These are phyloP conservation scores for Megaptera novaeangliae DNA, from an alignment of 2,113 vertebrate genomes.

Conservation along the genomic window DNA sequence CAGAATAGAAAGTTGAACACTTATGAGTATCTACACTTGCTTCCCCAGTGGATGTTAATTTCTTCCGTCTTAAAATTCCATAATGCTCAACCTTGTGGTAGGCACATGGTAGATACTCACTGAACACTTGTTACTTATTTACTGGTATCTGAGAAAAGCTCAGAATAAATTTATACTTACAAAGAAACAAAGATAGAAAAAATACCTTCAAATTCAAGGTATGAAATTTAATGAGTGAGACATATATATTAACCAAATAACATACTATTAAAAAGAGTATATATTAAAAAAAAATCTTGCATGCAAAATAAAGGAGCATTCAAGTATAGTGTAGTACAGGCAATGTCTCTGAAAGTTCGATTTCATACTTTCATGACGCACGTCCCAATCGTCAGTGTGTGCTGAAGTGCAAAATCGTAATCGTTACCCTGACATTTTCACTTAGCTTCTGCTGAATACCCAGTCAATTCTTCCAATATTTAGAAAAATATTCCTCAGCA, in stretches of 20 bases:
- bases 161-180: background rate
- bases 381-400: conserved; percentile 28
- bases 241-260: background rate
- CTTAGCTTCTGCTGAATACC: conserved; percentile 57
- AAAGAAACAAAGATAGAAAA: background rate
- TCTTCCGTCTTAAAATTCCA: background rate
- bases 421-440: conserved; percentile 49
- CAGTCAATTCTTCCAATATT: conserved; percentile 50
- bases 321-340: background rate
- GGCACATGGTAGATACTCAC: background rate
- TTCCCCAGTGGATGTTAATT: background rate
- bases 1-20: background rate
- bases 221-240: background rate
- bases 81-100: background rate
- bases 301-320: background rate
- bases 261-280: background rate
- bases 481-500: conserved; percentile 35
- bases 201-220: background rate
- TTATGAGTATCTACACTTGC: background rate
- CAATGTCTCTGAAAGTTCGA: conserved; percentile 23
- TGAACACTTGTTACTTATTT: background rate
- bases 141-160: background rate
- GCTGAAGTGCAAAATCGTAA: conserved; percentile 48
- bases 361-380: conserved; percentile 9
- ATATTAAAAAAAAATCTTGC: background rate